Conservation (phyloP, 2,797 vertebrate genomes). For the Esox lucius region DNA sequence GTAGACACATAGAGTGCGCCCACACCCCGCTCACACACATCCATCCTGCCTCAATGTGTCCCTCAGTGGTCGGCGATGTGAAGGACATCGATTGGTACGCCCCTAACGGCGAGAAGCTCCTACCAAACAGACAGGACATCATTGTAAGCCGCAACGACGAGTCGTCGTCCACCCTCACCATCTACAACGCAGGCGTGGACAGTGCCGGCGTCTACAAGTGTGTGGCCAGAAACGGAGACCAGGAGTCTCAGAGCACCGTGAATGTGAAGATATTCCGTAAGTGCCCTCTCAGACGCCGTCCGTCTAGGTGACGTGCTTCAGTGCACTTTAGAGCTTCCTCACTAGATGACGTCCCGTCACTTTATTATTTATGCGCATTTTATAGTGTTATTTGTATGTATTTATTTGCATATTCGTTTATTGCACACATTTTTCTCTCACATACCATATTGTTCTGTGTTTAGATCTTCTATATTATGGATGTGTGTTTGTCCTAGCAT, state of each 20-base stretch:
- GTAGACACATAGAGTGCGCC: not conserved
- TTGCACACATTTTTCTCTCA: not conserved
- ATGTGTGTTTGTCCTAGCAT: not conserved
- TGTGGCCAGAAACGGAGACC: conserved; percentile 81
- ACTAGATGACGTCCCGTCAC: not conserved
- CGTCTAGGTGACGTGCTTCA: not conserved
- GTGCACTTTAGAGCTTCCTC: not conserved
- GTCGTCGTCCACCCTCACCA: conserved; percentile 86
- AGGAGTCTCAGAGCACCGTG: conserved; percentile 89
- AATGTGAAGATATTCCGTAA: conserved; percentile 96
- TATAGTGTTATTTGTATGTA: not conserved
- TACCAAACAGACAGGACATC: conserved; percentile 83
- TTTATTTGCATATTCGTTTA: not conserved
- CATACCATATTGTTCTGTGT: not conserved
- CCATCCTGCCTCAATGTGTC: not conserved
- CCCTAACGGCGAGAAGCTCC: conserved; percentile 88
- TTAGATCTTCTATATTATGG: no score
- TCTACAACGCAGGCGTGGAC: conserved; percentile 91
- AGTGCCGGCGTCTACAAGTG: conserved; percentile 96
- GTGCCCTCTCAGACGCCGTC: conserved; percentile 39
- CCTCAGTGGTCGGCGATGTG: conserved; percentile 86
- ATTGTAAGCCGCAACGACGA: conserved; percentile 85
- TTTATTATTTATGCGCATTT: not conserved
- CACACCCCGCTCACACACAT: not conserved
- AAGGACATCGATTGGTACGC: conserved; percentile 94